These are phyloP conservation scores for Tonatia bakeri DNA, from an alignment of 2,113 vertebrate species.

Conservation along the genomic window DNA sequence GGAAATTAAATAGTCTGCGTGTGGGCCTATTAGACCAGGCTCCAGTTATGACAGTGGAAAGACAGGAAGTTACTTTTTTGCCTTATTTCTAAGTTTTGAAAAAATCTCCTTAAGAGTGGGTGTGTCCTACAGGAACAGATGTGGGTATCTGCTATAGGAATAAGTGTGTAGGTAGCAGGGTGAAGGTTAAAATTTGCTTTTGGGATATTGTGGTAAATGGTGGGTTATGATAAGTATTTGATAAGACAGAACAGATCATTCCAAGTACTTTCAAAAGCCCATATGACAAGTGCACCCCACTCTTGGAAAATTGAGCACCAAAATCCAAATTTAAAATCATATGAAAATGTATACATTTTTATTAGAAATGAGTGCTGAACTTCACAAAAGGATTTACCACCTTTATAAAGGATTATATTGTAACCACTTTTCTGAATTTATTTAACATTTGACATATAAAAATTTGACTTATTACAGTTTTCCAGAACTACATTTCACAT, in stretches of 20 bases:
- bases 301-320: background rate
- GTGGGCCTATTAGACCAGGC: too few relatives aligned
- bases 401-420: background rate
- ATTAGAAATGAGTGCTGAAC: background rate
- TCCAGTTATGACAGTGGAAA: background rate
- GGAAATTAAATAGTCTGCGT: background rate
- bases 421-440: conserved; percentile 32
- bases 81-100: background rate
- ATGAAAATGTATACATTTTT: background rate
- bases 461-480: conserved; percentile 1
- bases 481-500: background rate
- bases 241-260: background rate
- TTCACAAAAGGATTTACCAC: conserved; percentile 5
- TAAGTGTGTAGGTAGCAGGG: background rate
- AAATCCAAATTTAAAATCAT: conserved; percentile 28
- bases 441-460: conserved; percentile 32
- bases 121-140: background rate
- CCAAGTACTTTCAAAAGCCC: background rate
- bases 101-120: background rate
- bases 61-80: background rate
- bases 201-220: background rate
- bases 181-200: background rate
- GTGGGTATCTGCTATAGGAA: background rate
- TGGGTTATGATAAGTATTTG: background rate
- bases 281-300: background rate